Evolutionary conservation across 2,113 vertebrate species (phyloP).

Genomic region (cattle (Bos taurus)): ARS-UCD2.0 NC_037345.1:51905001-51905500

Average conservation of each 20-base stretch:
- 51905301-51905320: not conserved
- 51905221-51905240: not conserved
- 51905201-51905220: not conserved
- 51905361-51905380: not conserved
- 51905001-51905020: not conserved
- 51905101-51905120: not conserved
- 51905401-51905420: not conserved
- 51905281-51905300: not conserved
- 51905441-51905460: not conserved
- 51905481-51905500: not conserved
- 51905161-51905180: not conserved
- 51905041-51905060: not conserved
- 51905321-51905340: not conserved
- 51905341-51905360: not conserved
- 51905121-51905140: not conserved
- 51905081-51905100: not conserved
- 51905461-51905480: not conserved
- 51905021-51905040: not conserved
- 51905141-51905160: not conserved
- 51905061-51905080: not conserved
- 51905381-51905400: not conserved
- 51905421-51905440: not conserved
- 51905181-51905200: rapidly evolving
- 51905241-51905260: not conserved
- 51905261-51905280: not conserved